These are phyloP conservation scores for Ceraclea dissimilis DNA, from an alignment of 2,888 invertebrate genomes.

Conservation along the genomic window DNA sequence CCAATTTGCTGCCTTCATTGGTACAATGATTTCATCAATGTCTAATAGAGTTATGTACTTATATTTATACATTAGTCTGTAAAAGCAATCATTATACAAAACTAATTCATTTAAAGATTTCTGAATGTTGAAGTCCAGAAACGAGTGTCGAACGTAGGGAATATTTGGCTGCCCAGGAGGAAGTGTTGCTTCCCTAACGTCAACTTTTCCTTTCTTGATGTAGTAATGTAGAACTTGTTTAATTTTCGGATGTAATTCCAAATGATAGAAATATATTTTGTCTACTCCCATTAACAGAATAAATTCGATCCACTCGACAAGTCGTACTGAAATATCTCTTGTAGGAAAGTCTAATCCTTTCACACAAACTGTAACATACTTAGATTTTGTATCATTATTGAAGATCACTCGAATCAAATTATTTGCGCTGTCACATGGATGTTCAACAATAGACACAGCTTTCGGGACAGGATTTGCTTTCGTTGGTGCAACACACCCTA, in stretches of 20 bases:
- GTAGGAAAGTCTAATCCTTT: constrained; percentile 51
- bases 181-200: constrained; percentile 72
- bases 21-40: constrained; percentile 93
- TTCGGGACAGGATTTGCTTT: neutral
- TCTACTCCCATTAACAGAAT: constrained; percentile 74
- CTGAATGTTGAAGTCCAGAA: constrained; percentile 81
- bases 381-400: constrained; percentile 61
- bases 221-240: constrained; percentile 70
- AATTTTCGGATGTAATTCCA: constrained; percentile 87
- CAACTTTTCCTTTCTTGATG: constrained; percentile 55
- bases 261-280: constrained; percentile 84
- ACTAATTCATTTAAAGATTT: constrained; percentile 91
- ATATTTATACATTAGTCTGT: constrained; percentile 84
- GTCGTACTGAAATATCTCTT: neutral
- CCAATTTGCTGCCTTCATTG: constrained; percentile 68
- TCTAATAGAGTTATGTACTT: constrained; percentile 83
- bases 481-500: neutral
- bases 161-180: constrained; percentile 87
- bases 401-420: constrained; percentile 53
- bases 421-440: neutral
- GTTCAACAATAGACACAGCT: neutral
- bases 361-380: constrained; percentile 86
- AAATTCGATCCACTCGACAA: constrained; percentile 56
- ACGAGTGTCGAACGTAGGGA: constrained; percentile 80
- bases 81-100: constrained; percentile 93